These are phyloP conservation scores for Anthonomus grandis DNA, from an alignment of 1,140 invertebrate species.

Conservation along the genomic window DNA sequence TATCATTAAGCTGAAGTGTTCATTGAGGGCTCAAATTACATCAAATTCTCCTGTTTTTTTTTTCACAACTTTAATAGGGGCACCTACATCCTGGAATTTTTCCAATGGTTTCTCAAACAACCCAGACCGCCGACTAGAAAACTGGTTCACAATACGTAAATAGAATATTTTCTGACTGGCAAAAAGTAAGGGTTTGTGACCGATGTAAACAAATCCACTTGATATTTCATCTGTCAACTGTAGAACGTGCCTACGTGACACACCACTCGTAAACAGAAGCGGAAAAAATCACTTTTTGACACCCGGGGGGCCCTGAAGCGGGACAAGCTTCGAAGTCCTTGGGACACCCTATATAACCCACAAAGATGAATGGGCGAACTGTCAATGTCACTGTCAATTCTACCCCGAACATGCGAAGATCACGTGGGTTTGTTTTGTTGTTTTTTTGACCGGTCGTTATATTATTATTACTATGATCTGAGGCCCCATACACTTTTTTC, in stretches of 20 bases:
- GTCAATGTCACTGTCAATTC: conserved; percentile 12
- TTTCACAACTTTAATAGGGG: too few species aligned
- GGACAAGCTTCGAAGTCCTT: conserved; percentile 31
- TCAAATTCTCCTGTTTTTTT: too few species aligned
- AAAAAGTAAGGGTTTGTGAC: conserved; percentile 10
- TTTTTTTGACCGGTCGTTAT: too few species aligned
- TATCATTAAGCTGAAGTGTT: conserved; percentile 43
- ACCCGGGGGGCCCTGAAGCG: conserved; percentile 18
- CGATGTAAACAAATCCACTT: conserved; percentile 11
- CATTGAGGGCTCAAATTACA: not conserved
- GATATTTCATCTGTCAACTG: conserved; percentile 19
- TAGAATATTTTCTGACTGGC: conserved; percentile 5
- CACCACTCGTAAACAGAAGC: conserved; percentile 19
- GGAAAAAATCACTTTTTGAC: not conserved
- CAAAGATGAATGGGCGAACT: not conserved
- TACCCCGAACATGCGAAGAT: conserved; percentile 34
- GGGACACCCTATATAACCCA: conserved; percentile 4
- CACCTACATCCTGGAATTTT: not conserved
- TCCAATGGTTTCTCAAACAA: not conserved
- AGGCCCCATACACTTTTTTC: too few species aligned
- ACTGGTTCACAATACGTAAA: conserved; percentile 8
- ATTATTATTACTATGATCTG: too few species aligned
- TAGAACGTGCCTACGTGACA: conserved; percentile 11
- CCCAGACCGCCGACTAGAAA: not conserved
- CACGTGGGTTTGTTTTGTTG: conserved; percentile 44